Evolutionary conservation across 2,888 invertebrate species (phyloP).

Genomic region (Petrolisthes manimaculis): DNA sequence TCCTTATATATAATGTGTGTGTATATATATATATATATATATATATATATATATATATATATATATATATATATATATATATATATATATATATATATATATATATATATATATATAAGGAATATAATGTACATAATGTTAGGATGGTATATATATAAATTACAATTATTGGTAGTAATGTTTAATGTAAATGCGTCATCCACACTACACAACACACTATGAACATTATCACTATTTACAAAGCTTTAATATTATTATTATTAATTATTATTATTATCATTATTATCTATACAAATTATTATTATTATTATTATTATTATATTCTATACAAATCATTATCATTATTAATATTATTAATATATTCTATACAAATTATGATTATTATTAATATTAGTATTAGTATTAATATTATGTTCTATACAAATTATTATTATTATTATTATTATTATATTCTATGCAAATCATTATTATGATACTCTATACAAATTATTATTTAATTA

Average conservation of each 20-base stretch:
- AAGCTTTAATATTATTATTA: background rate
- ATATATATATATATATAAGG: slow-evolving; percentile 10
- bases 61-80: slow-evolving; percentile 32
- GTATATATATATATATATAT: slow-evolving; percentile 27
- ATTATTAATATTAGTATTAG: background rate
- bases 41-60: slow-evolving; percentile 20
- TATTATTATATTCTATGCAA: background rate
- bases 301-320: background rate
- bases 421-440: background rate
- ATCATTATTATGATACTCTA: background rate
- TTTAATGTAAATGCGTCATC: no score
- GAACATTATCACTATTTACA: no score
- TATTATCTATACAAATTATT: background rate
- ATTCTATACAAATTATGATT: background rate
- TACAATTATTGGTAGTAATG: background rate
- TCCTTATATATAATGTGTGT: background rate
- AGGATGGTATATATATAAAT: slow-evolving; percentile 1
- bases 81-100: slow-evolving; percentile 30
- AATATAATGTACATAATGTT: background rate
- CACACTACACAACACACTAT: no score
- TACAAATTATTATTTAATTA: background rate
- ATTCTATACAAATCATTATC: background rate
- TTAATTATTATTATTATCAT: background rate
- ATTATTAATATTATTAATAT: background rate
- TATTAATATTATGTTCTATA: background rate